phyloP scores from a whole-genome alignment of 2,113 vertebrate species.

The Takifugu bimaculatus region DNA sequence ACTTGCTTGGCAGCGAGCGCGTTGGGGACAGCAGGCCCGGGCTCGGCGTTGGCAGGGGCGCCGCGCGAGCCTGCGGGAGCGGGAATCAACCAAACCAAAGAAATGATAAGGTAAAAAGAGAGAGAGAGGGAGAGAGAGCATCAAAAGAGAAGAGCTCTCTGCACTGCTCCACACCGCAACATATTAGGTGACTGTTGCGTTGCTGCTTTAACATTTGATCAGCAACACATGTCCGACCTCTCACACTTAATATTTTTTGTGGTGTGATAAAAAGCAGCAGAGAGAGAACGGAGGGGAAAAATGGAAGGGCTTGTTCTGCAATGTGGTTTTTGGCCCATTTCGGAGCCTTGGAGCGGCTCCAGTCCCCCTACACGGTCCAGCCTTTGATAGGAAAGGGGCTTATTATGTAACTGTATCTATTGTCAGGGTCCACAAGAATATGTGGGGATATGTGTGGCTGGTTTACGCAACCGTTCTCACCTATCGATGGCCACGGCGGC shows the following conservation, averaged over 20 bases:
- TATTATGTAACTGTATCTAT: constrained; percentile 75
- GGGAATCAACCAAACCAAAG: too few species aligned
- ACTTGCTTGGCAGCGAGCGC: constrained; percentile 62
- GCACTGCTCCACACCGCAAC: constrained; percentile 42
- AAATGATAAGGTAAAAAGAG: too few species aligned
- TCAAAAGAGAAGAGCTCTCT: neutral
- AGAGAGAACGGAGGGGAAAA: constrained; percentile 20
- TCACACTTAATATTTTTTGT: constrained; percentile 66
- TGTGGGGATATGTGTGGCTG: constrained; percentile 28
- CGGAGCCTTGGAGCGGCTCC: constrained; percentile 60
- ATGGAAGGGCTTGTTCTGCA: constrained; percentile 66
- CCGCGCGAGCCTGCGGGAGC: constrained; percentile 57
- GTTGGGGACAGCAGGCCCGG: constrained; percentile 65
- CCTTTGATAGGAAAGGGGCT: constrained; percentile 71
- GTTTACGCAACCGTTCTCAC: constrained; percentile 20
- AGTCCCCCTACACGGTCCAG: constrained; percentile 49
- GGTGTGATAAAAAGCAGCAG: constrained; percentile 66
- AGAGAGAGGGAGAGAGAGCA: constrained; percentile 6
- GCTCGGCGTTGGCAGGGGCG: constrained; percentile 64
- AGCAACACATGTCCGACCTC: constrained; percentile 69
- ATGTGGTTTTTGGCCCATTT: constrained; percentile 70
- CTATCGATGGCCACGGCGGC: constrained; percentile 26
- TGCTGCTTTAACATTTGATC: constrained; percentile 68
- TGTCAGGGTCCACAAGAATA: constrained; percentile 68
- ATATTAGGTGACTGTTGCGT: constrained; percentile 60